Conservation (phyloP, 2,797 vertebrate genomes). For the Spondyliosoma cantharus region DNA sequence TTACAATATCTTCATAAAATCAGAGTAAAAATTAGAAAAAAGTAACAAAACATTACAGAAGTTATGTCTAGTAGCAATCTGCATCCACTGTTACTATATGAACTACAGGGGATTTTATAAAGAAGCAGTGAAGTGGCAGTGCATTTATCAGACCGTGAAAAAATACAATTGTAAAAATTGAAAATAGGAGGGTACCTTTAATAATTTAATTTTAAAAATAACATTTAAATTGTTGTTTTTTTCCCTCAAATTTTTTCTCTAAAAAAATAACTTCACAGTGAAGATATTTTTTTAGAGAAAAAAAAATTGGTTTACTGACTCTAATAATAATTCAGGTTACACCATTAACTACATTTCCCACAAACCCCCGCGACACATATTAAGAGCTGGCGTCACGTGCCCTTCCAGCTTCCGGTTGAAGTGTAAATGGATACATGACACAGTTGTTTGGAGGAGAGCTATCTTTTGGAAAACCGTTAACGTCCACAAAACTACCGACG, state of each 20-base stretch:
- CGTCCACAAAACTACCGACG: constrained; percentile 21
- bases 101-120: background rate
- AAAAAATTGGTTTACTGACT: too few species aligned
- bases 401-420: constrained; percentile 75
- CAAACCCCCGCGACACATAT: constrained; percentile 2
- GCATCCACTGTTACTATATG: background rate
- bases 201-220: too few species aligned
- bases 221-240: too few species aligned
- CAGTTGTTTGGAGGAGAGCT: constrained; percentile 76
- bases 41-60: too few species aligned
- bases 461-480: constrained; percentile 34
- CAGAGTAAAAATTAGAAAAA: background rate
- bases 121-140: background rate
- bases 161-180: too few species aligned
- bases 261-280: too few species aligned
- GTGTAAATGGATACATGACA: constrained; percentile 83
- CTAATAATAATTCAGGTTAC: too few species aligned
- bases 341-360: constrained; percentile 76
- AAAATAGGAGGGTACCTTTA: too few species aligned
- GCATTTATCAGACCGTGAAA: background rate
- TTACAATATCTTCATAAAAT: too few species aligned
- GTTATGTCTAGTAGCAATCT: background rate
- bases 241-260: too few species aligned
- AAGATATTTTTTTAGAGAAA: too few species aligned
- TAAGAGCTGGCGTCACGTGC: constrained; percentile 61